These are phyloP conservation scores for Coranthus polyacanthus DNA, from an alignment of 2,797 vertebrate genomes.

Conservation along the genomic window DNA sequence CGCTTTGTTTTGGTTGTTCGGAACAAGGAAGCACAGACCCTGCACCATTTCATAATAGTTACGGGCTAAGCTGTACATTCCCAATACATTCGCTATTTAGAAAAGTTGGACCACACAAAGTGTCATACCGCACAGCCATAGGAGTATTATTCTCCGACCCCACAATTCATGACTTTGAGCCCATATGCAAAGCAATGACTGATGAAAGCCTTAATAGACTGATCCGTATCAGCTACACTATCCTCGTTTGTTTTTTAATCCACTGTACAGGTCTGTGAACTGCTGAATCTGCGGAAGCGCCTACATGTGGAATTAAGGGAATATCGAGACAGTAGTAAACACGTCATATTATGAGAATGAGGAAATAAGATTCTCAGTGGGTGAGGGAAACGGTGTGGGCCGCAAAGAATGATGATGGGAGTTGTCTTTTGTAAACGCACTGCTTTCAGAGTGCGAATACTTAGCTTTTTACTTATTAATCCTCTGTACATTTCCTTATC, in stretches of 20 bases:
- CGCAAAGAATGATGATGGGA: slow-evolving; percentile 6
- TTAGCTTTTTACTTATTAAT: slow-evolving; percentile 8
- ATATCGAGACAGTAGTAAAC: slow-evolving; percentile 25
- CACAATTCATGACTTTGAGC: slow-evolving; percentile 3
- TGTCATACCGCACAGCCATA: too few relatives aligned
- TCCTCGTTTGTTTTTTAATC: slow-evolving; percentile 48
- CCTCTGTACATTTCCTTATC: slow-evolving; percentile 1
- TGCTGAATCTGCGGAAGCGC: slow-evolving; percentile 14
- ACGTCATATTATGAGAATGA: slow-evolving; percentile 30
- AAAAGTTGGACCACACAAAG: too few relatives aligned
- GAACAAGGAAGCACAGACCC: too few relatives aligned
- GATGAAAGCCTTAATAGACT: slow-evolving; percentile 21
- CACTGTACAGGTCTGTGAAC: slow-evolving; percentile 17
- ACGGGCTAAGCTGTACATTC: too few relatives aligned
- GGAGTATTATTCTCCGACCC: too few relatives aligned
- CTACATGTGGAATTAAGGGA: slow-evolving; percentile 31
- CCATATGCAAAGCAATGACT: slow-evolving; percentile 33
- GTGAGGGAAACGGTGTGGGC: slow-evolving; percentile 30
- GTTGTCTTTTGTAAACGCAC: slow-evolving; percentile 28
- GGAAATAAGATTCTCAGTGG: slow-evolving; percentile 25
- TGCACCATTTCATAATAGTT: too few relatives aligned
- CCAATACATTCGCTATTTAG: too few relatives aligned
- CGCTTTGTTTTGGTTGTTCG: too few relatives aligned
- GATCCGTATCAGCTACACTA: slow-evolving; percentile 42
- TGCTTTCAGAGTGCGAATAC: slow-evolving; percentile 40